phyloP scores from a whole-genome alignment of 2,113 vertebrate species.

The Suncus etruscus region DNA sequence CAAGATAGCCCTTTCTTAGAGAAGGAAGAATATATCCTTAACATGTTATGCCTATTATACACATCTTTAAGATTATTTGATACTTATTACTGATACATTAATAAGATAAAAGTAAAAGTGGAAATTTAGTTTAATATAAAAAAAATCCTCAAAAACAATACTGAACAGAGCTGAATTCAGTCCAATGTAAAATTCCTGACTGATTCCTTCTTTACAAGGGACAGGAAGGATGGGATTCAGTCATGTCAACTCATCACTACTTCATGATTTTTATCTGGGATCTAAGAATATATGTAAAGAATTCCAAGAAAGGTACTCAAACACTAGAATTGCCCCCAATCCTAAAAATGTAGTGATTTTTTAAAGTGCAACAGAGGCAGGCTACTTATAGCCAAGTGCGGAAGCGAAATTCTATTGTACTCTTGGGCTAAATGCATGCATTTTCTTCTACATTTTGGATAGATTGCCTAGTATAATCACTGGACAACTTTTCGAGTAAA shows the following conservation, averaged over 20 bases:
- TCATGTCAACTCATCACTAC: not conserved
- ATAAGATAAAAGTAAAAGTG: not conserved
- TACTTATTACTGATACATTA: not conserved
- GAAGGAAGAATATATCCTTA: constrained; percentile 20
- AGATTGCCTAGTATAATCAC: not conserved
- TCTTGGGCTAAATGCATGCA: not conserved
- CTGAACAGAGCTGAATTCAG: not conserved
- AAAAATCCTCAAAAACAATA: not conserved
- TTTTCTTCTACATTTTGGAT: not conserved
- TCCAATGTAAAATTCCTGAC: not conserved
- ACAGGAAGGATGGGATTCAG: not conserved
- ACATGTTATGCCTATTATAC: constrained; percentile 4
- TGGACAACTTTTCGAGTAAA: constrained; percentile 6
- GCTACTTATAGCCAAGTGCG: not conserved
- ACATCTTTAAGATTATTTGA: not conserved
- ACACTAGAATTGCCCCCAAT: not conserved
- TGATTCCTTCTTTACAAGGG: not conserved
- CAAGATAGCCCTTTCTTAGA: constrained; percentile 54
- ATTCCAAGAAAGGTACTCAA: not conserved
- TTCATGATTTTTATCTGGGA: not conserved
- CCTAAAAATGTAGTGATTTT: not conserved
- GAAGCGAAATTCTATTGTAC: not conserved
- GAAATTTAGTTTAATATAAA: not conserved
- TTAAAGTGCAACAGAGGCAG: not conserved
- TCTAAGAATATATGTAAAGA: not conserved